A percentile compares a stretch with the other conserved stretches of the same genome.
phyloP scores from a whole-genome alignment of 2,888 invertebrate genomes.

The Drosophila anceps region DNA sequence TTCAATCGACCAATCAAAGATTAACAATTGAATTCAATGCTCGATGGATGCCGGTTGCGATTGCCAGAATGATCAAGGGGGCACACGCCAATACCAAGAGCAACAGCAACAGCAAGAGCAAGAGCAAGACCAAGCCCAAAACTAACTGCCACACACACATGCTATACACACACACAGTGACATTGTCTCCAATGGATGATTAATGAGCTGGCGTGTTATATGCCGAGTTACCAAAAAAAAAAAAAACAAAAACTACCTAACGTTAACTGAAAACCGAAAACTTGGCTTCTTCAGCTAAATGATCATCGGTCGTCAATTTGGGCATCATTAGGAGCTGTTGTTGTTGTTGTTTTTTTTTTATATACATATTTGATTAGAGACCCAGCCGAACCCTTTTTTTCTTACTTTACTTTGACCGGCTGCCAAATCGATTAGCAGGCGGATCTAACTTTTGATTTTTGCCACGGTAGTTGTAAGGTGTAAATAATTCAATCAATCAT shows the following conservation, averaged over 20 bases:
- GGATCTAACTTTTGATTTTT: conserved; percentile 77
- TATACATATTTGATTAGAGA: conserved; percentile 11
- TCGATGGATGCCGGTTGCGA: conserved; percentile 26
- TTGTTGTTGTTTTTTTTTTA: conserved; percentile 11
- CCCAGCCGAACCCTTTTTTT: conserved; percentile 71
- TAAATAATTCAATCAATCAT: conserved; percentile 81
- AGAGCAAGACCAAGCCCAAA: conserved; percentile 48
- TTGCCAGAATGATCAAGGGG: conserved; percentile 31
- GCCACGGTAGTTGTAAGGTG: conserved; percentile 75
- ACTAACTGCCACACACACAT: conserved; percentile 40
- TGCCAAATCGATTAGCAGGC: conserved; percentile 80
- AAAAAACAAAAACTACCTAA: conserved; percentile 18
- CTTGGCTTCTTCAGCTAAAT: conserved; percentile 74
- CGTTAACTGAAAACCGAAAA: conserved; percentile 20
- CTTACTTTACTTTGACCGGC: conserved; percentile 29
- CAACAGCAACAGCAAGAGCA: conserved; percentile 44
- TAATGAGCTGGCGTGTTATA: conserved; percentile 70
- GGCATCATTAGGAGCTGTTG: conserved; percentile 77
- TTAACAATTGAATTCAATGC: conserved; percentile 51
- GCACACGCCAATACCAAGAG: conserved; percentile 64
- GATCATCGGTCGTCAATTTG: conserved; percentile 79
- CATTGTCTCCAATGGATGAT: conserved; percentile 79
- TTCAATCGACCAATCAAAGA: conserved; percentile 75
- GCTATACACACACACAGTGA: conserved; percentile 46
- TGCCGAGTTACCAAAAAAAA: conserved; percentile 46